A percentile compares a stretch with the other conserved stretches of the same genome.
These are phyloP conservation scores for Blomia tropicalis DNA, from an alignment of 2,888 invertebrate species.

Conservation along the genomic window DNA sequence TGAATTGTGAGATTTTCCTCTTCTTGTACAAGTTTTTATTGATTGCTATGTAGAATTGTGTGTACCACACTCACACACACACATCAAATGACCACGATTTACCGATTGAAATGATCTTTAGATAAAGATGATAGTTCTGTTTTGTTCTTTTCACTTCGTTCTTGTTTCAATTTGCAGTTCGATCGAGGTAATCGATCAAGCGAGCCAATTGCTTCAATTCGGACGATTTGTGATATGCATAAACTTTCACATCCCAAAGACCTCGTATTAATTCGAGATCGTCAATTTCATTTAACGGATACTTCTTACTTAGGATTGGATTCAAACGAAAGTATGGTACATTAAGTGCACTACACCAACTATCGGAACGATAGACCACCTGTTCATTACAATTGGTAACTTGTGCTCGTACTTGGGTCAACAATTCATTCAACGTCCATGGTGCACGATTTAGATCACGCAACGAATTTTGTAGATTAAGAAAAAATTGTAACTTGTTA, in stretches of 20 bases:
- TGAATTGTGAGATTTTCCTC: too few relatives aligned
- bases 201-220: background rate
- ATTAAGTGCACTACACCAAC: slow-evolving; percentile 39
- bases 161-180: too few relatives aligned
- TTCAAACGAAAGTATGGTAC: slow-evolving; percentile 64
- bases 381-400: slow-evolving; percentile 14
- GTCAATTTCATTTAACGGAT: slow-evolving; percentile 71
- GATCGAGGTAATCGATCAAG: background rate
- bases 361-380: background rate
- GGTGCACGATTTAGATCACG: background rate
- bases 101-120: too few relatives aligned
- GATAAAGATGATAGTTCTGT: too few relatives aligned
- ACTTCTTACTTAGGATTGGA: slow-evolving; percentile 66
- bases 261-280: slow-evolving; percentile 64
- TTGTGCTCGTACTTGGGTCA: background rate
- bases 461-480: background rate
- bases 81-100: too few relatives aligned
- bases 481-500: background rate
- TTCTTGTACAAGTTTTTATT: too few relatives aligned
- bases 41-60: too few relatives aligned
- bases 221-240: slow-evolving; percentile 53
- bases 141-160: too few relatives aligned
- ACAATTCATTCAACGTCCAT: background rate
- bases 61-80: too few relatives aligned
- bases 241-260: slow-evolving; percentile 73